These are phyloP conservation scores for Acromyrmex charruanus DNA, from an alignment of 1,140 invertebrate genomes.

Conservation along the genomic window DNA sequence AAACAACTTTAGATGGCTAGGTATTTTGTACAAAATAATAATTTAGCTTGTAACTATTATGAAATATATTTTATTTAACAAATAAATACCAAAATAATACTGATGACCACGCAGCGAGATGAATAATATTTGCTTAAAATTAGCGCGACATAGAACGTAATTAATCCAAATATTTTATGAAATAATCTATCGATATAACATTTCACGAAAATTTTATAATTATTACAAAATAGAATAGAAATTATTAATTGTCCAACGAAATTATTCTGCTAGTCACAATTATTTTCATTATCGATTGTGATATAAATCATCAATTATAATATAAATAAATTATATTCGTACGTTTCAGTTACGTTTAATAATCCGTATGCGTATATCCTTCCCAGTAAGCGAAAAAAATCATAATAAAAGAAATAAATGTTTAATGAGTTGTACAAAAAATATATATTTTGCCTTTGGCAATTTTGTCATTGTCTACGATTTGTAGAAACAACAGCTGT, in stretches of 20 bases:
- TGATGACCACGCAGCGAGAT: too few relatives aligned
- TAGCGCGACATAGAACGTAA: too few relatives aligned
- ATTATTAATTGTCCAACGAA: not conserved
- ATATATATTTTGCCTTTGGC: not conserved
- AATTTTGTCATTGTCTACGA: not conserved
- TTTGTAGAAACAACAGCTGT: not conserved
- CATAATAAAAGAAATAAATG: conserved; percentile 1
- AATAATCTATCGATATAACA: not conserved
- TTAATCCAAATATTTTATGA: not conserved
- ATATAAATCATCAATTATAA: not conserved
- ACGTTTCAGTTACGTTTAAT: not conserved
- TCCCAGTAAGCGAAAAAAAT: not conserved
- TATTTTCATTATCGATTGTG: too few relatives aligned
- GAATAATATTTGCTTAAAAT: too few relatives aligned
- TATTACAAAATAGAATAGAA: not conserved
- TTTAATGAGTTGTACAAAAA: conserved; percentile 14
- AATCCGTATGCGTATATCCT: not conserved
- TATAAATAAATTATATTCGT: conserved; percentile 4
- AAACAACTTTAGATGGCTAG: too few relatives aligned
- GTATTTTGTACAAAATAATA: too few relatives aligned
- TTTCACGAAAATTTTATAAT: conserved; percentile 3
- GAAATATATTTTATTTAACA: too few relatives aligned
- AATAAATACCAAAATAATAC: too few relatives aligned
- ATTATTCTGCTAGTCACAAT: not conserved
- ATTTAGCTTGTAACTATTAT: too few relatives aligned